Evolutionary conservation across 1,140 invertebrate species (phyloP), one percentile per base, ranked within the genome.

Genomic region (Polyergus mexicanus): DNA sequence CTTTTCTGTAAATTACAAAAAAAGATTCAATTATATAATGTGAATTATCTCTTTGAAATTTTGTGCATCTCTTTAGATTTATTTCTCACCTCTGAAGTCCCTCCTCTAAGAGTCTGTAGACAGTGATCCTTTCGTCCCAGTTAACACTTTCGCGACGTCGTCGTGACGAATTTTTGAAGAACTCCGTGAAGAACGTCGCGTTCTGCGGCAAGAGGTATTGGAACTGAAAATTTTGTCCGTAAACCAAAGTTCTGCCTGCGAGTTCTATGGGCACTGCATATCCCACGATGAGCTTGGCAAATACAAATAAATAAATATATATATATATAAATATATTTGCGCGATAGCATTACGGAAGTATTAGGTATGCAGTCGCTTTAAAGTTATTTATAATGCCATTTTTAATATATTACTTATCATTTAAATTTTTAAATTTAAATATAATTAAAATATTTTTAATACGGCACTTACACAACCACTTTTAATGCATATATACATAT

Each of bases 121-220:
- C 68, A 35, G 86, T 71, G 35, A 77, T 81, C 25, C 91, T 89
- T 68, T 92, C 86, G 80, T 86, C 74, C 80, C 77, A 47, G 25
- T 16, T 41, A n/a, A 54, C 32, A 25, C 5, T 90, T 77, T 80
- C 63, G 62, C 83, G 86, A 25, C 90, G 91, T 75, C 88, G 91
- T 47, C 90, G 92, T 22, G 86, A 86, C 68, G 84, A 77, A 5
- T 66, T 44, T n/a, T 86, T 41, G 66, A 91, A 93, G 76, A 91
- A 92, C 58, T 94, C 88, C 3, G 93, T 94, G 91, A 95, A 95
- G 83, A 95, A 88, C 7, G 93, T 93, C 0, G 93, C 93, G 77
- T 96, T 96, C 38, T 89, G 92, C 13, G 95, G 95, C 41, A 95
- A n/a, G 8, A 86, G 56, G 78, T 94, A 95, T 89, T 95, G 95